These are phyloP conservation scores for Eupithecia centaureata DNA, from an alignment of 2,888 invertebrate species.

Conservation along the genomic window DNA sequence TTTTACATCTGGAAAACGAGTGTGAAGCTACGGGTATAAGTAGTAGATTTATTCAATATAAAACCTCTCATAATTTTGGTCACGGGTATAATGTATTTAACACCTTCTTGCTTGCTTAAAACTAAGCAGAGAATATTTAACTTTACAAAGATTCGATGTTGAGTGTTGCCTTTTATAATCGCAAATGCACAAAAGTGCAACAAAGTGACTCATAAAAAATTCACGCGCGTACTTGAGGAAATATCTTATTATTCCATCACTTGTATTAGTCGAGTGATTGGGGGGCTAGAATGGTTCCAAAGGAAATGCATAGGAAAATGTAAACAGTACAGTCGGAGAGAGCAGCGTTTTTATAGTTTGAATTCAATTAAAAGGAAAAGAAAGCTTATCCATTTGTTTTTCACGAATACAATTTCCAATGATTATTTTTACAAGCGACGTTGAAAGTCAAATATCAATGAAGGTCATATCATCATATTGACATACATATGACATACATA, in stretches of 20 bases:
- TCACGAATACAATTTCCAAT: too few relatives aligned
- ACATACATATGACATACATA: too few relatives aligned
- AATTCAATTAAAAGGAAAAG: background rate
- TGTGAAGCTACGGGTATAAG: too few relatives aligned
- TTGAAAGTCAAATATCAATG: too few relatives aligned
- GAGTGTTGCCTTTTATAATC: background rate
- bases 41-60: too few relatives aligned
- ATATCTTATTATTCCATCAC: conserved; percentile 39
- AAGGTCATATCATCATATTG: too few relatives aligned
- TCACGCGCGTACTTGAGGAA: conserved; percentile 48
- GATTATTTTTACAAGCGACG: too few relatives aligned
- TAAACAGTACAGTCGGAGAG: conserved; percentile 17
- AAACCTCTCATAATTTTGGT: too few relatives aligned
- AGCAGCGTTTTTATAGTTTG: background rate
- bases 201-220: conserved; percentile 73
- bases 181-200: conserved; percentile 43
- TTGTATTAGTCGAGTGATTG: conserved; percentile 29
- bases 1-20: too few relatives aligned
- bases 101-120: background rate
- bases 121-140: background rate
- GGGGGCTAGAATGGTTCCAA: background rate
- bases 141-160: background rate
- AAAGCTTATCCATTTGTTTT: background rate
- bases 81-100: too few relatives aligned
- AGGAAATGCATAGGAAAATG: conserved; percentile 1